Evolutionary conservation across 2,888 invertebrate genomes (phyloP).

Genomic region (Rotaria sp.): DNA sequence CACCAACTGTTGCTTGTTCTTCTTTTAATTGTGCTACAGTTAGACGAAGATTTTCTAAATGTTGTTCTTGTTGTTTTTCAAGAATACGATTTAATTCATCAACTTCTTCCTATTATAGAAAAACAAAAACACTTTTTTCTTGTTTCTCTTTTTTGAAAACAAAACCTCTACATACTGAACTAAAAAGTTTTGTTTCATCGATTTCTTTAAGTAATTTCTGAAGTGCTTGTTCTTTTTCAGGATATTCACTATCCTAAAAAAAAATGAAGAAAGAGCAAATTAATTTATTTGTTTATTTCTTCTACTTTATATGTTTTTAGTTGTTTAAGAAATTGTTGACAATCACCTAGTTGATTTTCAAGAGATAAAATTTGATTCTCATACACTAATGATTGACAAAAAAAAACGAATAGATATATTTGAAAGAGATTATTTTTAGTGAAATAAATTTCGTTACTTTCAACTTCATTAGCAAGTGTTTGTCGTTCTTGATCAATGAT

Average conservation of each 20-base stretch:
- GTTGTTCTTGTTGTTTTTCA: not conserved
- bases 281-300: not conserved
- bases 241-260: conserved; percentile 20
- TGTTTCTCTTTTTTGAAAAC: not conserved
- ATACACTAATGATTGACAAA: not conserved
- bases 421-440: not conserved
- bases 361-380: not conserved
- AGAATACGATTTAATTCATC: conserved; percentile 2
- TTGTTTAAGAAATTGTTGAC: not conserved
- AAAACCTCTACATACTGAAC: not conserved
- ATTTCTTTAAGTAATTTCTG: conserved; percentile 16
- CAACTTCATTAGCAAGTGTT: not conserved
- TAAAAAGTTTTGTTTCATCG: conserved; percentile 1
- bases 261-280: not conserved
- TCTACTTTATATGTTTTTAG: conserved; percentile 19
- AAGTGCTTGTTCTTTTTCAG: conserved; percentile 5
- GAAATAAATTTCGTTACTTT: not conserved
- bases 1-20: not conserved
- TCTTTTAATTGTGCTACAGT: not conserved
- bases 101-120: not conserved
- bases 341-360: not conserved
- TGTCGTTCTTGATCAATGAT: not conserved
- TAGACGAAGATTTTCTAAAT: not conserved
- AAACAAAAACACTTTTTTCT: not conserved
- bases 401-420: not conserved